These are phyloP conservation scores for Orestias chungarensis DNA, from an alignment of 2,797 vertebrate genomes.

Conservation along the genomic window DNA sequence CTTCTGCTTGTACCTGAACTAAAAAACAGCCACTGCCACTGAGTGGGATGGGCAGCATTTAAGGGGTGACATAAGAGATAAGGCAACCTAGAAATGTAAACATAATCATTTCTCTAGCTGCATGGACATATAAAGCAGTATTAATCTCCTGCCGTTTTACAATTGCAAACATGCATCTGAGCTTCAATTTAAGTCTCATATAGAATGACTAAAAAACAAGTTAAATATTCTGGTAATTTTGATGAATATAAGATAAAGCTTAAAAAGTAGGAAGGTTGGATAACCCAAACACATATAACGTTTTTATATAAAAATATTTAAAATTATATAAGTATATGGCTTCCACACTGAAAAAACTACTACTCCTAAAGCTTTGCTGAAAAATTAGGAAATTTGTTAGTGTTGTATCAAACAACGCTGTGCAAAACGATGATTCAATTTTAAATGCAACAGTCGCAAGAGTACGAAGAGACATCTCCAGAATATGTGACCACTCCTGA, in stretches of 20 bases:
- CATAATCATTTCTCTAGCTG: conserved; percentile 8
- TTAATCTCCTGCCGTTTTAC: background rate
- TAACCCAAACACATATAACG: background rate
- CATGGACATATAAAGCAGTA: background rate
- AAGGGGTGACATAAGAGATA: conserved; percentile 31
- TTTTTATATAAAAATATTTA: background rate
- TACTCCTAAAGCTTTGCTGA: background rate
- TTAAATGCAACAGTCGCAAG: too few relatives aligned
- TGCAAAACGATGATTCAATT: too few relatives aligned
- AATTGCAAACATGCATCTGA: too few relatives aligned
- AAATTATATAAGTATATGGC: too few relatives aligned
- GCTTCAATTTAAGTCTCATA: too few relatives aligned
- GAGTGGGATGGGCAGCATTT: conserved; percentile 38
- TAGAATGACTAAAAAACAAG: background rate
- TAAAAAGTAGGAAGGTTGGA: background rate
- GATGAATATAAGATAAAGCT: background rate
- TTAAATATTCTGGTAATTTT: background rate
- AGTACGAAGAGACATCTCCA: too few relatives aligned
- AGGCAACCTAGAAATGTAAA: conserved; percentile 18
- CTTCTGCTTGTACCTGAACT: conserved; percentile 34
- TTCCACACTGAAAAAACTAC: background rate
- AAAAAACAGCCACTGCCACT: conserved; percentile 32
- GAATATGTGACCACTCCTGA: too few relatives aligned
- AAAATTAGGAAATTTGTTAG: background rate
- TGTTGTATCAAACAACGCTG: background rate